Conservation (phyloP, 92 coral and sea anemone species). For the Isaurus tuberculatus region DNA sequence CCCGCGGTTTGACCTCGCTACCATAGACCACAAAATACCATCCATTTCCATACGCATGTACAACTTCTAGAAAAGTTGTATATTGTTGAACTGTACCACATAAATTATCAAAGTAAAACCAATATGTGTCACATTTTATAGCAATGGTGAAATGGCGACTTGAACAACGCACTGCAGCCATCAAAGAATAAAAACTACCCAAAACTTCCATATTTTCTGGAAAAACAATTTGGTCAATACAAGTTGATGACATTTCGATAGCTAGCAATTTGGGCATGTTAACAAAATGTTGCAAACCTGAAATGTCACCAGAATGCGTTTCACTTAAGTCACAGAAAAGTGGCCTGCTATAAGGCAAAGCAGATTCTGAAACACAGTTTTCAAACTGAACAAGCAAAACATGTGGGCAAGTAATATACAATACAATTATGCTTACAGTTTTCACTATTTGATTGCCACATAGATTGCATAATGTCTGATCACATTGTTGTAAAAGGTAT, state of each 20-base stretch:
- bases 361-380: slow-evolving; percentile 54
- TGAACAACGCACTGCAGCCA: slow-evolving; percentile 40
- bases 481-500: not conserved
- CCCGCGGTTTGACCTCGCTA: slow-evolving; percentile 11
- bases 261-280: slow-evolving; percentile 33
- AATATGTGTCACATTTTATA: slow-evolving; percentile 28
- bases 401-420: too few species aligned
- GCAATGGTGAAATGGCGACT: slow-evolving; percentile 47
- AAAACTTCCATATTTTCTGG: slow-evolving; percentile 47
- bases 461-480: slow-evolving; percentile 12
- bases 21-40: slow-evolving; percentile 57
- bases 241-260: slow-evolving; percentile 42
- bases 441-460: not conserved
- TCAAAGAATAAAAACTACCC: slow-evolving; percentile 38
- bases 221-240: slow-evolving; percentile 40
- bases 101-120: slow-evolving; percentile 47
- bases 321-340: too few species aligned
- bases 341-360: slow-evolving; percentile 29
- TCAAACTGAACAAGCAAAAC: slow-evolving; percentile 7
- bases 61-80: slow-evolving; percentile 37
- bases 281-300: too few species aligned
- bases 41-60: slow-evolving; percentile 44
- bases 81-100: slow-evolving; percentile 25
- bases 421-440: too few species aligned
- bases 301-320: too few species aligned